phyloP scores from a whole-genome alignment of 2,888 invertebrate genomes.

The Operophtera brumata region DNA sequence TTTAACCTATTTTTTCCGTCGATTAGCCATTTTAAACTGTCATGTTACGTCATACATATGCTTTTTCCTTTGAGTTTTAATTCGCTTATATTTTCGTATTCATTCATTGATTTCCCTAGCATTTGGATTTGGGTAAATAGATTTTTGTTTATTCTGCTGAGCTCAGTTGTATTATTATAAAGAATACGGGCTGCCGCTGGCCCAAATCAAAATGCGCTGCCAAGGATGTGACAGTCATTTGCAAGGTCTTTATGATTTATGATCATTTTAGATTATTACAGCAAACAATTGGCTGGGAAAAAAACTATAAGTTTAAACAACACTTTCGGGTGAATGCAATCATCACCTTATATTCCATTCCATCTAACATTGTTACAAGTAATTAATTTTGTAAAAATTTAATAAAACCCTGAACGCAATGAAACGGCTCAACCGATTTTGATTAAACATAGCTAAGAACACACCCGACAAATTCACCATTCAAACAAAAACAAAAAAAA shows the following conservation, averaged over 20 bases:
- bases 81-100: conserved; percentile 52
- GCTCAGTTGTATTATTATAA: conserved; percentile 59
- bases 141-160: conserved; percentile 59
- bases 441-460: too few relatives aligned
- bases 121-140: conserved; percentile 57
- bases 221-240: conserved; percentile 1
- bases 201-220: not conserved
- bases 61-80: conserved; percentile 52
- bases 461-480: too few relatives aligned
- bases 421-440: too few relatives aligned
- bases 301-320: too few relatives aligned
- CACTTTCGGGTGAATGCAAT: too few relatives aligned
- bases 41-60: conserved; percentile 45
- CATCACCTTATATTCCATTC: too few relatives aligned
- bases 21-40: conserved; percentile 9
- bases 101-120: conserved; percentile 52
- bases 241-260: not conserved
- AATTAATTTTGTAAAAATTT: too few relatives aligned
- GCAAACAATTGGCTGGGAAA: too few relatives aligned
- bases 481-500: too few relatives aligned
- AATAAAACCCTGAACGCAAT: too few relatives aligned
- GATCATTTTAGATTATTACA: not conserved
- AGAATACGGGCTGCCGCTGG: not conserved
- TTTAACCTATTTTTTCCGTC: not conserved
- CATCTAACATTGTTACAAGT: too few relatives aligned